Evolutionary conservation across 2,113 vertebrate genomes (phyloP).

Genomic region (Aspiorhynchus laticeps): DNA sequence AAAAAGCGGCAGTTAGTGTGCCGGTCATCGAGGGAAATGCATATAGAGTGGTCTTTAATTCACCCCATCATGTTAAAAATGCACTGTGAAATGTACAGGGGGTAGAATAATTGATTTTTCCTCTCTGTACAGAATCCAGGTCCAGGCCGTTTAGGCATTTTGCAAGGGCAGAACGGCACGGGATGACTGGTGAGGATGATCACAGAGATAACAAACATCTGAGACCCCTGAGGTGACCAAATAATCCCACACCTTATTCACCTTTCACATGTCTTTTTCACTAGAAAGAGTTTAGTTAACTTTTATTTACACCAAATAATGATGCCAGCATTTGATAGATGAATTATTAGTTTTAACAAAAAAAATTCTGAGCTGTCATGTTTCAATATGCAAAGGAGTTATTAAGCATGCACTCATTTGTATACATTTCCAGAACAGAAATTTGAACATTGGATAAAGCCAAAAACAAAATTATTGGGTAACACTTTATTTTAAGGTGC

Average conservation of each 20-base stretch:
- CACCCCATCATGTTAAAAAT: constrained; percentile 78
- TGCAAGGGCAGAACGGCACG: constrained; percentile 66
- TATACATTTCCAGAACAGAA: neutral
- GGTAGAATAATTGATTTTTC: constrained; percentile 80
- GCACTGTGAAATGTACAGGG: constrained; percentile 78
- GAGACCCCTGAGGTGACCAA: constrained; percentile 70
- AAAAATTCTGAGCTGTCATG: neutral
- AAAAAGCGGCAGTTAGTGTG: constrained; percentile 56
- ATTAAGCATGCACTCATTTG: neutral
- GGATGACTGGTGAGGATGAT: constrained; percentile 71
- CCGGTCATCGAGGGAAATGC: constrained; percentile 73
- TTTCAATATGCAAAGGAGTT: neutral
- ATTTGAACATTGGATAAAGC: too few relatives aligned
- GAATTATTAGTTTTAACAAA: too few relatives aligned
- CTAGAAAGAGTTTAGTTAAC: neutral
- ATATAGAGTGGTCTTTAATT: constrained; percentile 77
- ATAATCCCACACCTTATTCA: neutral
- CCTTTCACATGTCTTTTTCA: neutral
- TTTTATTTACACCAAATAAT: neutral
- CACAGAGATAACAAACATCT: constrained; percentile 77
- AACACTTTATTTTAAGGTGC: too few relatives aligned
- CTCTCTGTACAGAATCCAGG: constrained; percentile 73
- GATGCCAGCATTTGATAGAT: too few relatives aligned
- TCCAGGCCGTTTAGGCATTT: constrained; percentile 77
- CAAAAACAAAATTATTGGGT: too few relatives aligned